Conservation (phyloP, 2,888 invertebrate genomes). For the Andrena marginata region DNA sequence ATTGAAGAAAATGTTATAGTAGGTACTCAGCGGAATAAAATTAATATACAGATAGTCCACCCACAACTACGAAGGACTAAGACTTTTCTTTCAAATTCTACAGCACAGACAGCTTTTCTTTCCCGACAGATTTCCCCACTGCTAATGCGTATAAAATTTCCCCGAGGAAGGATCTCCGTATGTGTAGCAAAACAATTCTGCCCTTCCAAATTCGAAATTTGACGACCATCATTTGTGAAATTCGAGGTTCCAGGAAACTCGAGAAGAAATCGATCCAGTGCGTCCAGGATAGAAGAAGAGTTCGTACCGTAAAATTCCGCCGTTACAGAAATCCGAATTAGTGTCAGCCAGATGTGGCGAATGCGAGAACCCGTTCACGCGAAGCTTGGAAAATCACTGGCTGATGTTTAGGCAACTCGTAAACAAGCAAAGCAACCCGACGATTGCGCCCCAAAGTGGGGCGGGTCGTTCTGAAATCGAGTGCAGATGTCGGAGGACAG, state of each 20-base stretch:
- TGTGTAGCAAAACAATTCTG: not conserved
- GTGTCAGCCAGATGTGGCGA: constrained; percentile 57
- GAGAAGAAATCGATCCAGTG: constrained; percentile 14
- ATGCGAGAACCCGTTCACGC: constrained; percentile 36
- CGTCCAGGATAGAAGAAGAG: constrained; percentile 10
- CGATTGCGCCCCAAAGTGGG: constrained; percentile 43
- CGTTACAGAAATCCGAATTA: constrained; percentile 15
- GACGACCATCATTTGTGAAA: not conserved
- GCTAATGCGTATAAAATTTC: too few species aligned
- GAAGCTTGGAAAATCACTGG: constrained; percentile 59
- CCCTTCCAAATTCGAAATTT: constrained; percentile 20
- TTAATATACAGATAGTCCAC: too few species aligned
- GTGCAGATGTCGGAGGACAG: constrained; percentile 68
- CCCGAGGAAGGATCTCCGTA: too few species aligned
- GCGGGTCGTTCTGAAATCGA: constrained; percentile 41
- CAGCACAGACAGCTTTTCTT: too few species aligned
- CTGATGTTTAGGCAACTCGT: constrained; percentile 57
- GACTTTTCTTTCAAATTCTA: too few species aligned
- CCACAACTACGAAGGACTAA: too few species aligned
- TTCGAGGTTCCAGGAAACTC: not conserved
- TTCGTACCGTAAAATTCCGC: constrained; percentile 14
- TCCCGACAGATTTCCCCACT: too few species aligned
- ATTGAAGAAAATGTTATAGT: too few species aligned
- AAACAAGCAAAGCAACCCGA: constrained; percentile 62
- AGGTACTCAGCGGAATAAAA: too few species aligned